Conservation (phyloP, 2,888 invertebrate species). For the Drosophila subquinaria region DNA sequence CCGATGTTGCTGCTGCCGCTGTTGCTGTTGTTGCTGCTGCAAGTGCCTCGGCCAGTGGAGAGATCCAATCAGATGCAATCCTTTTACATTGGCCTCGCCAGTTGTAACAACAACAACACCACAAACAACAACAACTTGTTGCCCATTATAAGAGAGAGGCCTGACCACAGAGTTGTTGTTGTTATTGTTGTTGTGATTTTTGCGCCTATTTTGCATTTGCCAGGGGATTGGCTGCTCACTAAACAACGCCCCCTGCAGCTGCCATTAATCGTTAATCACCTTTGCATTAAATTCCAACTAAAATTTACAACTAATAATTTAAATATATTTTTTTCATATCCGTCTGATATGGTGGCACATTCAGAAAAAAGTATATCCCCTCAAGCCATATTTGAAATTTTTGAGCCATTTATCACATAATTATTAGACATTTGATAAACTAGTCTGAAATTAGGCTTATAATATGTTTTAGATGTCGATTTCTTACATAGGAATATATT, state of each 20-base stretch:
- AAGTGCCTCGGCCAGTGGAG: constrained; percentile 53
- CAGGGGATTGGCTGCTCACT: constrained; percentile 64
- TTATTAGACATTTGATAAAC: not conserved
- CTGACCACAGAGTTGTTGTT: constrained; percentile 48
- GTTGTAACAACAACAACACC: constrained; percentile 49
- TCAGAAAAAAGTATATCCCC: not conserved
- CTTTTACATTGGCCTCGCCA: constrained; percentile 70
- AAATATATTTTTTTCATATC: constrained; percentile 19
- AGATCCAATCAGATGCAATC: constrained; percentile 82
- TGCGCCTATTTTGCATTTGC: constrained; percentile 75
- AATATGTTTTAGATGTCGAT: not conserved
- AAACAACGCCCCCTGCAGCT: constrained; percentile 75
- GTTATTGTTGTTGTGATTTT: constrained; percentile 58
- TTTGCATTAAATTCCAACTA: constrained; percentile 40
- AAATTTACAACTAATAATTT: constrained; percentile 49
- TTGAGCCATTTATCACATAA: not conserved
- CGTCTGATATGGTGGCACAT: constrained; percentile 2
- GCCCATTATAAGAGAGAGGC: constrained; percentile 68
- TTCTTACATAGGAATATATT: not conserved
- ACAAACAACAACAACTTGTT: constrained; percentile 61
- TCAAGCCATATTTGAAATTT: not conserved
- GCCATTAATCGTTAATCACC: constrained; percentile 76
- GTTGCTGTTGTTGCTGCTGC: constrained; percentile 46
- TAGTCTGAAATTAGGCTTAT: not conserved
- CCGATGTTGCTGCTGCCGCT: constrained; percentile 34